phyloP scores from a whole-genome alignment of 2,888 invertebrate genomes.

The Melanostoma scalare region DNA sequence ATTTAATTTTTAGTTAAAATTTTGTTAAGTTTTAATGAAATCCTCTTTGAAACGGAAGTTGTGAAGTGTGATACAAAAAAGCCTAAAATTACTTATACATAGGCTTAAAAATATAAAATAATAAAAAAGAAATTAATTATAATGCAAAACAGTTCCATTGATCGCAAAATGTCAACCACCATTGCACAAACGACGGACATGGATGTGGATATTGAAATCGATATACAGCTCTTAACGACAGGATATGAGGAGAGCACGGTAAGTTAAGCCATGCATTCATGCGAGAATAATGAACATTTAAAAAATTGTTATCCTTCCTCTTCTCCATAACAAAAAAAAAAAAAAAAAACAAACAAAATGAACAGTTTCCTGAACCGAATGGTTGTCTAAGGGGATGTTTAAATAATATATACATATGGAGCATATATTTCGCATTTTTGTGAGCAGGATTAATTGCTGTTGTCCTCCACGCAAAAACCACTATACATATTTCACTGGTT shows the following conservation, averaged over 20 bases:
- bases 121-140: background rate
- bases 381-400: too few relatives aligned
- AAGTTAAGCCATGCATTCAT: slow-evolving; percentile 74
- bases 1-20: background rate
- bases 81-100: background rate
- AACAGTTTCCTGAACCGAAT: too few relatives aligned
- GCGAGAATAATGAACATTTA: background rate
- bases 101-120: slow-evolving; percentile 1
- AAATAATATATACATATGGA: too few relatives aligned
- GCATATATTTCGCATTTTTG: too few relatives aligned
- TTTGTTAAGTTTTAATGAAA: slow-evolving; percentile 4
- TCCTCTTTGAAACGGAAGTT: slow-evolving; percentile 32
- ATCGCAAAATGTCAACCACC: slow-evolving; percentile 68
- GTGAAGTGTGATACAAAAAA: slow-evolving; percentile 19
- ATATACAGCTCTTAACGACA: slow-evolving; percentile 81
- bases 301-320: background rate
- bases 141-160: slow-evolving; percentile 51
- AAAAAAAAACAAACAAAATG: background rate
- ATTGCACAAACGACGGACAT: slow-evolving; percentile 70
- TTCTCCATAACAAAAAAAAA: background rate
- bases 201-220: slow-evolving; percentile 81
- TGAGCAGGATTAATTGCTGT: too few relatives aligned
- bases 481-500: too few relatives aligned
- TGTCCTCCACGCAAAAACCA: too few relatives aligned
- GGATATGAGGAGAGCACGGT: slow-evolving; percentile 82